These are phyloP conservation scores for Vultur gryphus DNA, from an alignment of 2,797 vertebrate species.

Conservation along the genomic window DNA sequence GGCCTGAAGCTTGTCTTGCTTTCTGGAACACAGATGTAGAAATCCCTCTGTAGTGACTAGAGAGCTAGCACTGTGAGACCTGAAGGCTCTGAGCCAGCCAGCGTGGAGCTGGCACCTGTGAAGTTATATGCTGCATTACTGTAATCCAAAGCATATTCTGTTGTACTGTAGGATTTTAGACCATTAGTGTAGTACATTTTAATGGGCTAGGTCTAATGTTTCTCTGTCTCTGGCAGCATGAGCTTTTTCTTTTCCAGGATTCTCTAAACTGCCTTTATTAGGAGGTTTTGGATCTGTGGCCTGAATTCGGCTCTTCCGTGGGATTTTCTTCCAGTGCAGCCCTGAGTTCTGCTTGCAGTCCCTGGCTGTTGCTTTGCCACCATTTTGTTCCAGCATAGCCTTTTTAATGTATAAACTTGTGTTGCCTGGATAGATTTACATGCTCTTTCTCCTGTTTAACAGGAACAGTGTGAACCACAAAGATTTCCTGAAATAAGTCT, in stretches of 20 bases:
- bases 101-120: background rate
- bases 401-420: background rate
- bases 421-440: background rate
- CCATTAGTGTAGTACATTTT: background rate
- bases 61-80: background rate
- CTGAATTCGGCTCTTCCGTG: background rate
- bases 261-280: background rate
- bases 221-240: background rate
- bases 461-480: constrained; percentile 3
- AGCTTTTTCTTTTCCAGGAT: background rate
- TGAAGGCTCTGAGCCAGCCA: background rate
- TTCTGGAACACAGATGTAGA: constrained; percentile 28
- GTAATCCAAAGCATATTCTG: background rate
- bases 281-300: background rate
- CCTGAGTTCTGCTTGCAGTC: background rate
- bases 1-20: background rate
- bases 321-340: background rate
- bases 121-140: background rate
- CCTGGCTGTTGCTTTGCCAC: background rate
- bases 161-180: background rate
- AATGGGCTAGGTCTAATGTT: background rate
- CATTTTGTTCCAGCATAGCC: background rate
- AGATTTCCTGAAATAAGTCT: constrained; percentile 27
- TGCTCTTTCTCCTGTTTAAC: background rate
- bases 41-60: background rate